Base-by-base conservation (phyloP, 2,113 vertebrate genomes). In the Seriola rivoliana region DNA sequence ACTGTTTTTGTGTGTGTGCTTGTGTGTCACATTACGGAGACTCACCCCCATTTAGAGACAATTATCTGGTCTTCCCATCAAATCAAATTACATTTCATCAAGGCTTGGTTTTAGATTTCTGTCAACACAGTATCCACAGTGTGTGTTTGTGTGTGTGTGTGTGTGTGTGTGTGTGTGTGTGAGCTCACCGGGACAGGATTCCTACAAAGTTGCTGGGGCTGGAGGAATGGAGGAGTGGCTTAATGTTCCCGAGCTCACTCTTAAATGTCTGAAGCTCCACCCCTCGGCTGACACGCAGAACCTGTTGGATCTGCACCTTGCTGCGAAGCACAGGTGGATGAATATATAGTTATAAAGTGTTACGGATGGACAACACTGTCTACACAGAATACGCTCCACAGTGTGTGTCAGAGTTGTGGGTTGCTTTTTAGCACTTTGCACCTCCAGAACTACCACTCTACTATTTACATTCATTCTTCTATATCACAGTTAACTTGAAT, bases 131-230 rank as follows among this genome's bases (percentile, higher is more conserved):
- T 13, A 4, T 23, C 23, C 23, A 25, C 11, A 14, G 5, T 42
- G 40, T 29, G 55, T 62, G 16, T 71, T 25, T 29, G 17, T 58
- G 23, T 78, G 19, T 60, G 57, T 25, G 12, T 29, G 29, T 29
- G 25, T 29, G 25, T 19, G 44, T 14, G 7, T 19, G 16, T 50
- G 48, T 29, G 55, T 62, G 16, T 71, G 32, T 34, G 17, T 58
- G 23, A 9, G 55, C 94, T 95, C 85, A 98, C 97, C 97, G 94
- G 71, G 97, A 97, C 55, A 98, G 91, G 85, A 98, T 96, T 75
- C 97, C 97, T 1, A 97, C 95, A 82, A 97, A 96, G 82, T 95
- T 97, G 66, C 71, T 88, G 57, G 95, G 93, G 4, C 90, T 81
- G 21, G 96, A 96, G 4, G 95, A 95, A 23, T 98, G 97, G 11